Percentiles rank a stretch among this genome's conserved stretches.
These are phyloP conservation scores for Chaunax sp. DNA, from an alignment of 2,797 vertebrate genomes.

Conservation along the genomic window DNA sequence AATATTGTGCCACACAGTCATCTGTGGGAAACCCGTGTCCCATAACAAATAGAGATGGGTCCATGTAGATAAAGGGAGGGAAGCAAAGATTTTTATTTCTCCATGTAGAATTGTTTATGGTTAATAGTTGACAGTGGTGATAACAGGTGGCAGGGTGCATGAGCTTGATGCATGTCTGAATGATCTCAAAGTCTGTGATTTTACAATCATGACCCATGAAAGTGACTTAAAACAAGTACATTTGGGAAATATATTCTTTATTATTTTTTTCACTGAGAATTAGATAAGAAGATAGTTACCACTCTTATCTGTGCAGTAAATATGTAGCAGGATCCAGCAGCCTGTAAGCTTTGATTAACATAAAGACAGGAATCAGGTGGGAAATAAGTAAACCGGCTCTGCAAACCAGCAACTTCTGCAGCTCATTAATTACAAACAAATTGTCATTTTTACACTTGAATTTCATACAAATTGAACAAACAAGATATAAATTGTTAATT, in stretches of 20 bases:
- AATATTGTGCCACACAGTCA: conserved; percentile 7
- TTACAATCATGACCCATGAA: neutral
- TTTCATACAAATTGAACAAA: neutral
- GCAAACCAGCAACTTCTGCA: neutral
- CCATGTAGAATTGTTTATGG: conserved; percentile 4
- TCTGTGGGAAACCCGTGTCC: conserved; percentile 30
- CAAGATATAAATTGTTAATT: neutral
- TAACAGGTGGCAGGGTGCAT: neutral
- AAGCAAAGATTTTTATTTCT: conserved; percentile 45
- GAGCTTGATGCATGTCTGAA: neutral
- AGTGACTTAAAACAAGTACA: conserved; percentile 1
- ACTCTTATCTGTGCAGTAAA: neutral
- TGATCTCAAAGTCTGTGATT: conserved; percentile 1
- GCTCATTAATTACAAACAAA: neutral
- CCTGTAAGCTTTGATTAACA: neutral
- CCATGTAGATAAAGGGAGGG: conserved; percentile 25
- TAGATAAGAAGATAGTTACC: neutral
- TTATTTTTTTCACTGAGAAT: neutral
- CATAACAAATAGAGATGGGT: conserved; percentile 41
- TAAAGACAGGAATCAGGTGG: neutral
- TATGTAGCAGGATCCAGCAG: neutral
- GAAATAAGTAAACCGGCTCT: neutral
- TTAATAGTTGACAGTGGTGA: conserved; percentile 9
- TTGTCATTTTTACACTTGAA: neutral
- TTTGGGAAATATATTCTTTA: neutral